Evolutionary conservation across 2,888 invertebrate genomes (phyloP), one percentile per base, ranked within the genome.

Genomic region (Prionchulus punctatus): DNA sequence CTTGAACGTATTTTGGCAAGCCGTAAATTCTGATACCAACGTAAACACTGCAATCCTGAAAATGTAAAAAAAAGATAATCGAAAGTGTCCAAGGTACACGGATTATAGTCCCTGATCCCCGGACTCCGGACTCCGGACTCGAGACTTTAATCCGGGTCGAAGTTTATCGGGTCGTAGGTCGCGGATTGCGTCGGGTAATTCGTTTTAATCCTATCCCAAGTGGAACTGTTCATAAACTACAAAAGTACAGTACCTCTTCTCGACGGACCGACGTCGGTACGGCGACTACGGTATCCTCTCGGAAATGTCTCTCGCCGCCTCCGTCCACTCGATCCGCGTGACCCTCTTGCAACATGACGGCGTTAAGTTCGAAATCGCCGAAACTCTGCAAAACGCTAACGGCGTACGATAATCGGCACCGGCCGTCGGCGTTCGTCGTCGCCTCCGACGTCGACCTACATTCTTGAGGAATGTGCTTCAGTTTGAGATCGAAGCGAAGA

Each of bases 341-440:
- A 12, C 53, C 53, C 3, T 42, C 54, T 54, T 54, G 54, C 45
- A 54, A 23, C 54, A 54, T 54, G 12, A 30, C 47, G 23, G 54
- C 54, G 3, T 23, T 7, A 3, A 54, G 18, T 25, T 54, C 54
- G 47, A 54, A 54, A n/a, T 54, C 54, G 3, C 30, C 43, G 43
- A 31, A 21, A 2, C 49, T 51, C 47, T 23, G 2, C 21, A 54
- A 25, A 21, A 54, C 4, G 21, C 21, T 31, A 3, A 54, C 23
- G 3, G 54, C 36, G 54, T 54, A 54, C 7, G 47, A 25, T 2
- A 54, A 3, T 26, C 26, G 7, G 27, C 54, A 54, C 27, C 25
- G 3, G 3, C 36, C 31, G 7, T 36, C 36, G 4, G 31, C n/a
- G 26, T 36, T 18, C 36, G 7, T 7, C 36, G 7, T 36, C n/a